Evolutionary conservation across 2,888 invertebrate species (phyloP).

Genomic region (Pristionchus arcanus): DNA sequence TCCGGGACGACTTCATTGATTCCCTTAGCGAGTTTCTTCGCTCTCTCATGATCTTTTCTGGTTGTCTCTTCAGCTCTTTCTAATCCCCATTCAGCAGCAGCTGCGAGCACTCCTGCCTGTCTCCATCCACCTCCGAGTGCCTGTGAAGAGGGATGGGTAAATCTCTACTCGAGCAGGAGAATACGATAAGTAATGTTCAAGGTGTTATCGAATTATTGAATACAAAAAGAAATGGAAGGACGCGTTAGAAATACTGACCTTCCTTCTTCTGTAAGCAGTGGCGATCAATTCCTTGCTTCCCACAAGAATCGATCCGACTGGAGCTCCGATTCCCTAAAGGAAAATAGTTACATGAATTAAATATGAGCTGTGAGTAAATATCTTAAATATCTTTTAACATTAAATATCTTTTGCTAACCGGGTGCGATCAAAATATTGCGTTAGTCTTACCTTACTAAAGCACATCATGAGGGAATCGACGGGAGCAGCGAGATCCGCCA

Average conservation of each 20-base stretch:
- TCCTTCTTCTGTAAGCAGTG: conserved; percentile 62
- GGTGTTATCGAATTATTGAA: too few relatives aligned
- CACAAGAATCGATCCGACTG: conserved; percentile 90
- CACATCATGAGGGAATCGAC: conserved; percentile 91
- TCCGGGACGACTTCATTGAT: conserved; percentile 60
- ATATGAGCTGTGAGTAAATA: too few relatives aligned
- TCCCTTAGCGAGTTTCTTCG: conserved; percentile 70
- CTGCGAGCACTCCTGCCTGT: conserved; percentile 92
- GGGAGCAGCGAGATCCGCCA: conserved; percentile 84
- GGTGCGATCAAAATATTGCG: too few relatives aligned
- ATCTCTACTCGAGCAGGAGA: too few relatives aligned
- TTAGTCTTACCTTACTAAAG: conserved; percentile 86
- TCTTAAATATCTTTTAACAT: too few relatives aligned
- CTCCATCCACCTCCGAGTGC: conserved; percentile 95
- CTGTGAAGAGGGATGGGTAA: conserved; percentile 82
- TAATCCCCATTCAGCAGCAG: conserved; percentile 91
- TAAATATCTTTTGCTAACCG: too few relatives aligned
- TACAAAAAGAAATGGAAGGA: neutral
- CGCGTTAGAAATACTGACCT: conserved; percentile 50
- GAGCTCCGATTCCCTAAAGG: conserved; percentile 87
- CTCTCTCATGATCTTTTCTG: conserved; percentile 85
- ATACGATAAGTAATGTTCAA: too few relatives aligned
- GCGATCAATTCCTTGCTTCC: conserved; percentile 82
- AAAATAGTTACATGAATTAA: too few relatives aligned
- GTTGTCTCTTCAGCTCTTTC: conserved; percentile 86